phyloP scores from a whole-genome alignment of 2,113 vertebrate genomes.

The Anseranas semipalmata region DNA sequence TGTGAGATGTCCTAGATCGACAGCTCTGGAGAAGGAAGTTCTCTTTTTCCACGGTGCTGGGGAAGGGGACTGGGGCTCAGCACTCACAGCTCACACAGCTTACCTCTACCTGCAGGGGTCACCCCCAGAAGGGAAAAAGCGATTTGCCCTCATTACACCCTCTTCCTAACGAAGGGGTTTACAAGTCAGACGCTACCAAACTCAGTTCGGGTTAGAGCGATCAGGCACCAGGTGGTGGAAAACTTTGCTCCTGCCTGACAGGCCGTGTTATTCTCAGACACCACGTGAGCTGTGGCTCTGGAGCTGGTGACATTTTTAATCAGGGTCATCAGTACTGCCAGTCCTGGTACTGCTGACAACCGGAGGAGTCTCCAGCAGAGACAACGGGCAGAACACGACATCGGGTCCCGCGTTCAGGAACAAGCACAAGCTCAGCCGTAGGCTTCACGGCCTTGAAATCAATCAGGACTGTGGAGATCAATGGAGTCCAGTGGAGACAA shows the following conservation, averaged over 20 bases:
- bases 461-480: background rate
- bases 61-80: background rate
- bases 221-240: background rate
- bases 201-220: background rate
- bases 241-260: conserved; percentile 11
- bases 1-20: background rate
- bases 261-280: background rate
- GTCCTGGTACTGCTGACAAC: conserved; percentile 18
- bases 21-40: background rate
- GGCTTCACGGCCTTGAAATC: conserved; percentile 37
- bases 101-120: background rate
- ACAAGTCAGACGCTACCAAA: background rate
- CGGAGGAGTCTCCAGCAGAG: conserved; percentile 11
- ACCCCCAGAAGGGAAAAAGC: background rate
- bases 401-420: background rate
- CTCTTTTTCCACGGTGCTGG: background rate
- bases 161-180: background rate
- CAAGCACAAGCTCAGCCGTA: background rate
- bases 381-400: conserved; percentile 1
- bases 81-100: background rate
- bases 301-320: conserved; percentile 56
- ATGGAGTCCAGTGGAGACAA: background rate
- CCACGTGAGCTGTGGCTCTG: background rate
- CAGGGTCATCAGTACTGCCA: conserved; percentile 51
- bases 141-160: background rate